Evolutionary conservation across 2,797 vertebrate genomes (phyloP), one percentile per base, ranked within the genome.

Genomic region (Myripristis murdjan): DNA sequence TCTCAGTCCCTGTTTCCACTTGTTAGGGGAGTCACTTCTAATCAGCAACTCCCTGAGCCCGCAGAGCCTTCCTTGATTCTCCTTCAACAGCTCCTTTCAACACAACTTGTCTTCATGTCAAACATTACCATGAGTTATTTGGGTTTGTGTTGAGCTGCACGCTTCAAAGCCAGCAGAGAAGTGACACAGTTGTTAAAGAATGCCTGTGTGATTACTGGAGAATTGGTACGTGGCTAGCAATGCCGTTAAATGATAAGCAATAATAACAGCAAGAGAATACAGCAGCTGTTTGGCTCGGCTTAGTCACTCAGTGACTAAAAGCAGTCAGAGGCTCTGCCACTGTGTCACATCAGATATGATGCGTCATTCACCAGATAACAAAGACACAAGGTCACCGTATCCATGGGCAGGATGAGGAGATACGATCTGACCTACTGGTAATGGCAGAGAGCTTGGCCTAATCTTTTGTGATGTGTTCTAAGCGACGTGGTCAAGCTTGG

Each of bases 121-220:
- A 80, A 88, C 76, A 85, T 82, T 84, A 82, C 73, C 82, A 73
- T 51, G 64, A 82, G 61, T 83, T 82, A 83, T 89, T 90, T 79
- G 68, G 73, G 77, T 84, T 87, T 86, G 81, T 69, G 56, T 64
- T 75, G n/a, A 76, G 78, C 73, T 77, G 57, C 77, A 78, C 10
- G 80, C 85, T 87, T 90, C 83, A 90, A 87, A 86, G 83, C 70
- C 71, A 57, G 63, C n/a, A 16, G 64, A 87, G 74, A 83, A 77
- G 78, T 92, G 88, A 92, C 89, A 87, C 73, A 77, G 80, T 51
- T 23, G 77, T 82, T 68, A 70, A 92, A 87, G 87, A 92, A 94
- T 92, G 92, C 78, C 75, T 71, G 70, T 86, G 78, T 69, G 84
- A 92, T 92, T 87, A 80, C 83, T 85, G 74, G 70, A 83, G 84